Percentiles rank a stretch among this genome's conserved stretches.
These are phyloP conservation scores for Protonemura montana DNA, from an alignment of 2,888 invertebrate species.

Conservation along the genomic window DNA sequence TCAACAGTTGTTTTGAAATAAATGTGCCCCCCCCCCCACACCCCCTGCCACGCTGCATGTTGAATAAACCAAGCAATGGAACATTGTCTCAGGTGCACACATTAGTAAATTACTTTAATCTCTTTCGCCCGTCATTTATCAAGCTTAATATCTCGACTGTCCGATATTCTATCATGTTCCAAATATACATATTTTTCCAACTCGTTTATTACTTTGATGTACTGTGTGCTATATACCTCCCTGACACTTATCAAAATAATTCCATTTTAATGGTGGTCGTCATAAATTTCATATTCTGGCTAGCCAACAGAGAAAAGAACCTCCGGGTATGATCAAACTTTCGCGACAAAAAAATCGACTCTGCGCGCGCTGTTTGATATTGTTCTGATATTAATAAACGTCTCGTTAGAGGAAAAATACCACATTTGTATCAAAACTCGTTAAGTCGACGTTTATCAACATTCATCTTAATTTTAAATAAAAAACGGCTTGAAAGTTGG, in stretches of 20 bases:
- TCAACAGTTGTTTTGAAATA: background rate
- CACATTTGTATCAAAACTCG: background rate
- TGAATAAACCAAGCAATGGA: background rate
- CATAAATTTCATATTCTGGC: background rate
- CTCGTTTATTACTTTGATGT: background rate
- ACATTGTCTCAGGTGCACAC: background rate
- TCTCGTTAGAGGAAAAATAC: background rate
- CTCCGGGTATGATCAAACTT: background rate
- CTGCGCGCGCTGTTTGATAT: background rate
- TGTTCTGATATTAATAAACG: background rate
- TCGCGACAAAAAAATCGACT: background rate
- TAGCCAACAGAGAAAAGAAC: background rate
- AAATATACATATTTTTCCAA: background rate
- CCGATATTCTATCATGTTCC: constrained; percentile 12
- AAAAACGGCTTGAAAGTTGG: constrained; percentile 19
- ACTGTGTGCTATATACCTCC: background rate
- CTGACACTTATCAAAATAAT: constrained; percentile 1
- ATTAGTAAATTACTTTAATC: constrained; percentile 20
- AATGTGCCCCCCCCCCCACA: background rate
- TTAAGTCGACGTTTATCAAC: constrained; percentile 26
- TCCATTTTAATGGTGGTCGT: background rate
- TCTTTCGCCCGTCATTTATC: background rate
- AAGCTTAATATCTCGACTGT: background rate
- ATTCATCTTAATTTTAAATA: constrained; percentile 39
- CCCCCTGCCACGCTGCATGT: background rate